These are phyloP conservation scores for Tetramorium parvispinum DNA, from an alignment of 1,140 invertebrate species.

Conservation along the genomic window DNA sequence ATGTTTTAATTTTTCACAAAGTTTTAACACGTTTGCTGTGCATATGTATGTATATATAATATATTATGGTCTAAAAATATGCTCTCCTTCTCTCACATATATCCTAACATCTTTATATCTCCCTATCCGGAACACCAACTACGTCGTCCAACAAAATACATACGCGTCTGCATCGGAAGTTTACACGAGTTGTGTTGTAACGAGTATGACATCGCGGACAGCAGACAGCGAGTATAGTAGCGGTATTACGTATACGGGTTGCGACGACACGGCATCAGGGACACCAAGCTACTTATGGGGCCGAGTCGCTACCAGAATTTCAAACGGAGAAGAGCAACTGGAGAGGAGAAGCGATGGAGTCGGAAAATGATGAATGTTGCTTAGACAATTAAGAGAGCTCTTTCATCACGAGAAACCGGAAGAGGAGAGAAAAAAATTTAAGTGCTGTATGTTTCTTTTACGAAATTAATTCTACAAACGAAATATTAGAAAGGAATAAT, in stretches of 20 bases:
- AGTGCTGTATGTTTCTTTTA: neutral
- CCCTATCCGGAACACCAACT: neutral
- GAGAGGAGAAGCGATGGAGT: neutral
- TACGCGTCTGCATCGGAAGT: slow-evolving; percentile 8
- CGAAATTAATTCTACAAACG: neutral
- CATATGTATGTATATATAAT: neutral
- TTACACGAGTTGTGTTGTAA: slow-evolving; percentile 40
- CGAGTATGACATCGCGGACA: slow-evolving; percentile 44
- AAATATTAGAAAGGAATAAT: neutral
- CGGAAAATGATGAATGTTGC: slow-evolving; percentile 23
- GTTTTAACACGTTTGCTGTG: neutral
- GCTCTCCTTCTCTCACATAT: no score
- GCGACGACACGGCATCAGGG: slow-evolving; percentile 31
- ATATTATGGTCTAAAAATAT: neutral
- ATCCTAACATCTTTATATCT: neutral
- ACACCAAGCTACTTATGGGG: slow-evolving; percentile 37
- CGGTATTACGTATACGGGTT: slow-evolving; percentile 31
- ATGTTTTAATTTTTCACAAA: neutral
- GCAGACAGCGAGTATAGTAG: slow-evolving; percentile 19
- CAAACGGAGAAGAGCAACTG: slow-evolving; percentile 12
- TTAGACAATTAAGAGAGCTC: slow-evolving; percentile 28
- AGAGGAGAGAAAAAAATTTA: neutral
- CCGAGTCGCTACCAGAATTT: slow-evolving; percentile 41
- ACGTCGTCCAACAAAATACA: neutral
- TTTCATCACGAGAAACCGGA: neutral